A percentile compares a stretch with the other conserved stretches of the same genome.
Conservation (phyloP, 1,140 invertebrate genomes). For the Diabrotica virgifera region DNA sequence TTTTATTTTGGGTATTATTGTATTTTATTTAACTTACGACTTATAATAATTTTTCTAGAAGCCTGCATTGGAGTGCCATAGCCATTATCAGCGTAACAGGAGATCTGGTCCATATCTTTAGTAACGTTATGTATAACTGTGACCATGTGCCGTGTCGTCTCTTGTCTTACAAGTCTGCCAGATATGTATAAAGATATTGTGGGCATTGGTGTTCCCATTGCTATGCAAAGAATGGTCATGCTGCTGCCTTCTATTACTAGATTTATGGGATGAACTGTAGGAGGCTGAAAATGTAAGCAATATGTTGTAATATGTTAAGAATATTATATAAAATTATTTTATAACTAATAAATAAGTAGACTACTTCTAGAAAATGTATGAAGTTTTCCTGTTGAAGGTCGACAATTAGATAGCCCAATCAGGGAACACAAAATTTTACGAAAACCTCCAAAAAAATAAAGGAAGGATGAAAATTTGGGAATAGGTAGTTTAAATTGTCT, state of each 20-base stretch:
- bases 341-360: too few species aligned
- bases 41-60: conserved; percentile 70
- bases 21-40: conserved; percentile 59
- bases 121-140: conserved; percentile 78
- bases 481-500: too few species aligned
- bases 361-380: too few species aligned
- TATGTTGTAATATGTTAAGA: too few species aligned
- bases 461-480: too few species aligned
- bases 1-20: neutral
- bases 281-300: conserved; percentile 56
- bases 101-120: conserved; percentile 76
- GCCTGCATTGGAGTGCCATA: conserved; percentile 81
- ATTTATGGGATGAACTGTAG: conserved; percentile 77
- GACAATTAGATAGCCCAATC: too few species aligned
- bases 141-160: conserved; percentile 76
- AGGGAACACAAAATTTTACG: too few species aligned
- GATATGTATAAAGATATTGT: conserved; percentile 77
- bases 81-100: conserved; percentile 82
- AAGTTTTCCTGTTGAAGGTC: too few species aligned
- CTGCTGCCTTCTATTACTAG: conserved; percentile 76
- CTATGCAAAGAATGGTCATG: conserved; percentile 81
- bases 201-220: conserved; percentile 75
- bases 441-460: too few species aligned
- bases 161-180: conserved; percentile 70
- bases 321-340: too few species aligned